Percentiles rank a stretch among this genome's conserved stretches.
Conservation (phyloP, 2,113 vertebrate genomes). For the Felis catus region F.catus_Fca126_mat1.0 CM031413.1:145388501-145389000, state of each 20-base stretch:
- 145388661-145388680: background rate
- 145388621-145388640: background rate
- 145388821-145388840: background rate
- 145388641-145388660: background rate
- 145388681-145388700: background rate
- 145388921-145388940: background rate
- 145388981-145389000: background rate
- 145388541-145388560: background rate
- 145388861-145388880: background rate
- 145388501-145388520: background rate
- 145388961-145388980: background rate
- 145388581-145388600: background rate
- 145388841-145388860: background rate
- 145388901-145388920: background rate
- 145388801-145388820: background rate
- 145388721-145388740: background rate
- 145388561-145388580: background rate
- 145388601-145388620: background rate
- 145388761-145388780: background rate
- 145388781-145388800: background rate
- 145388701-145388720: background rate
- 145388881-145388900: background rate
- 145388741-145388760: background rate
- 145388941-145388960: background rate
- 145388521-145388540: conserved; percentile 39